Evolutionary conservation across 2,113 vertebrate genomes (phyloP), one percentile per base, ranked within the genome.

Genomic region (Bombycilla garrulus): DNA sequence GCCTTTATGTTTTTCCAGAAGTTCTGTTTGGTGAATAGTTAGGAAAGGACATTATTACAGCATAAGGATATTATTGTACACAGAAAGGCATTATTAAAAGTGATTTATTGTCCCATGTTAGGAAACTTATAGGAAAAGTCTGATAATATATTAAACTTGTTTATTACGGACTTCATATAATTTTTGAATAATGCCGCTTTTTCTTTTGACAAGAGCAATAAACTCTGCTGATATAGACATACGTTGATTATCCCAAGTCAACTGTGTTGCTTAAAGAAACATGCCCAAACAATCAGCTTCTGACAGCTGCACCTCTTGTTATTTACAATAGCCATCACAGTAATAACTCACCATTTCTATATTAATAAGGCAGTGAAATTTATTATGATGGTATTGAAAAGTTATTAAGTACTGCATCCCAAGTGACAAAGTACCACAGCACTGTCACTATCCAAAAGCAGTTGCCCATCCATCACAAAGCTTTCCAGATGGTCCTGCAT

Each of bases 331-430:
- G 81, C 98, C 98, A 98, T 98, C 98, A 97, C 95, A 97, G 98
- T 98, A 98, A 98, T 99, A 99, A 99, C 97, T 99, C 99, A 99
- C 98, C 98, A 98, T 97, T 98, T 98, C 98, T 99, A 98, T 98
- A 99, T 99, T 99, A 99, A 98, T 99, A 99, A 99, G 98, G 98
- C 98, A 98, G 97, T 93, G 98, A 98, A 99, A 99, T 99, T 99
- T 99, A 99, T 99, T 99, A 98, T 98, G 98, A 99, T 98, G 98
- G 98, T 97, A 98, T 98, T 98, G 99, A 98, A 98, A 98, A 99
- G 98, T 98, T 98, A 98, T 98, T 98, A 98, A 98, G 97, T 97
- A 98, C 98, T 98, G 98, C 98, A 98, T 98, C 98, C 98, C 98
- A 97, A 98, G 99, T 99, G 99, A 99, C 99, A 99, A 98, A 99